Conservation (phyloP, 2,888 invertebrate genomes). For the Sphaeridia pumilis region DNA sequence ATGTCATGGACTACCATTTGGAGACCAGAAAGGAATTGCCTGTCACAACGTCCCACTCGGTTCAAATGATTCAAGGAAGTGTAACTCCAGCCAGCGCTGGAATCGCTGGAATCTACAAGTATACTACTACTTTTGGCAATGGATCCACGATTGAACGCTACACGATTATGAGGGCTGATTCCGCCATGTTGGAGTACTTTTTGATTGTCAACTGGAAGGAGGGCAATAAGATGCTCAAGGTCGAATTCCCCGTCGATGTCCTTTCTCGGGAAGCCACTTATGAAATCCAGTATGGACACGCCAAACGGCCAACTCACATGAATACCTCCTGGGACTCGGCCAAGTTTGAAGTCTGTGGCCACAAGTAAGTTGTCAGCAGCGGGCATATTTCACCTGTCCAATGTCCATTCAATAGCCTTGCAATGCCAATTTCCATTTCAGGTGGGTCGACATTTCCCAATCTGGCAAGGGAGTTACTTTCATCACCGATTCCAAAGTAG, state of each 20-base stretch:
- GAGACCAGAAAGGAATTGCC: constrained; percentile 39
- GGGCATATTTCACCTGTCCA: background rate
- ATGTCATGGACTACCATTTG: constrained; percentile 46
- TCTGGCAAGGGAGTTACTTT: constrained; percentile 42
- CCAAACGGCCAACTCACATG: constrained; percentile 41
- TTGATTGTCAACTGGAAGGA: constrained; percentile 44
- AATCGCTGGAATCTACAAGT: constrained; percentile 24
- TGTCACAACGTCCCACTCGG: background rate
- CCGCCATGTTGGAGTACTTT: constrained; percentile 41
- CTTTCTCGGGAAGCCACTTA: constrained; percentile 40
- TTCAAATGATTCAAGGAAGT: background rate
- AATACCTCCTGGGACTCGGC: constrained; percentile 47
- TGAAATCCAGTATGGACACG: constrained; percentile 44
- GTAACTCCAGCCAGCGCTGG: background rate
- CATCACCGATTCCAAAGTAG: constrained; percentile 42
- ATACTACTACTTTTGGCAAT: constrained; percentile 18
- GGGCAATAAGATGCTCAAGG: constrained; percentile 43
- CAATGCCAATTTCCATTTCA: constrained; percentile 10
- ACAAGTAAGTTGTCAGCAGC: constrained; percentile 40
- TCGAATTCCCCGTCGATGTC: constrained; percentile 42
- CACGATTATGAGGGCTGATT: constrained; percentile 40
- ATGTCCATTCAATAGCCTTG: background rate
- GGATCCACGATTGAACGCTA: constrained; percentile 36
- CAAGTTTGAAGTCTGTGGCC: constrained; percentile 45
- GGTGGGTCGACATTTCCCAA: constrained; percentile 45